These are phyloP conservation scores for Cheirogaleus medius DNA, from an alignment of 2,113 vertebrate genomes.

Conservation along the genomic window DNA sequence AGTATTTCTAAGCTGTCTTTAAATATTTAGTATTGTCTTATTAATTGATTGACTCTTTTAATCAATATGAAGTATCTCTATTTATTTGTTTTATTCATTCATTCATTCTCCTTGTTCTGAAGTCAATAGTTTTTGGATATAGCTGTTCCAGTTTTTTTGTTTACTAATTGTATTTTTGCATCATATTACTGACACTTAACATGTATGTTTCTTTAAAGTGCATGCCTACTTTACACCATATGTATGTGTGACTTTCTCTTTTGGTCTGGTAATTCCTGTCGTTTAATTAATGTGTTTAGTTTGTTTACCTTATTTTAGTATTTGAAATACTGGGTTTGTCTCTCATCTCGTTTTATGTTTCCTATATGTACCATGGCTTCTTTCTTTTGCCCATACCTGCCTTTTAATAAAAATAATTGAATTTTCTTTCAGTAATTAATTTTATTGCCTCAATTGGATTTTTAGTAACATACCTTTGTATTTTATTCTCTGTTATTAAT, in stretches of 20 bases:
- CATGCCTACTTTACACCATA: background rate
- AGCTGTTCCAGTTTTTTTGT: background rate
- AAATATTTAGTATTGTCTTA: background rate
- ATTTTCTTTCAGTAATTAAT: background rate
- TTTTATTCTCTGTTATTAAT: background rate
- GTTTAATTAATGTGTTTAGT: background rate
- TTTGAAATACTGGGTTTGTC: background rate
- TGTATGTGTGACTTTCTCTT: background rate
- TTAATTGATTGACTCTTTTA: background rate
- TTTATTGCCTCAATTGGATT: background rate
- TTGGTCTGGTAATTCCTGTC: background rate
- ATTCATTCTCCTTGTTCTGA: background rate
- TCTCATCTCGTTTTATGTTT: background rate
- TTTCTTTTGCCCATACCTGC: background rate
- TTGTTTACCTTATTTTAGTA: background rate
- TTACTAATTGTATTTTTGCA: background rate
- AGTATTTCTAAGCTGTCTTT: background rate
- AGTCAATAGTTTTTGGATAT: background rate
- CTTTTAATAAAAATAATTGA: background rate
- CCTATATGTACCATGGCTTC: background rate
- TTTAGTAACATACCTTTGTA: background rate
- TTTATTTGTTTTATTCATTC: background rate
- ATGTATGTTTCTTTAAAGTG: background rate
- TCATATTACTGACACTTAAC: background rate
- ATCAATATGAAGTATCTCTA: background rate